Conservation (phyloP, 2,797 vertebrate genomes). For the Sebastes flavidus region DNA sequence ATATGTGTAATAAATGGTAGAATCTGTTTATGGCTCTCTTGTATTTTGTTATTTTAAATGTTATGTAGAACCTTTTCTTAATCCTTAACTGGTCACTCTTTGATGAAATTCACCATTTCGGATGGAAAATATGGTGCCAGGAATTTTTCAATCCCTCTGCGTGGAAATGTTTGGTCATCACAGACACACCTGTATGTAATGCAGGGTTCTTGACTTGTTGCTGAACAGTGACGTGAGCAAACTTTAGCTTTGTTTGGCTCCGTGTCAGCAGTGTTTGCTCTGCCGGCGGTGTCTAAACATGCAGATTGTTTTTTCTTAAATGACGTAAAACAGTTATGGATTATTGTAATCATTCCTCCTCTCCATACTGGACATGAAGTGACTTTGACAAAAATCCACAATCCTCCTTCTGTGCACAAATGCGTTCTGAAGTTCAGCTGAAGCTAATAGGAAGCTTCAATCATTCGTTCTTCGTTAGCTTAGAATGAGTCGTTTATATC, state of each 20-base stretch:
- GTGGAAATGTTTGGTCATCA: background rate
- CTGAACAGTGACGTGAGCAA: background rate
- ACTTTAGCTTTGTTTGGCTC: background rate
- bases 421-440: too few species aligned
- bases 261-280: background rate
- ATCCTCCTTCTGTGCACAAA: too few species aligned
- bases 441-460: too few species aligned
- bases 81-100: background rate
- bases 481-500: too few species aligned
- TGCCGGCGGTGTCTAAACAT: background rate
- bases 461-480: too few species aligned
- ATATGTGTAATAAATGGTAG: constrained; percentile 99
- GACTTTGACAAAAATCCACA: too few species aligned
- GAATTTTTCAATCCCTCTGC: background rate
- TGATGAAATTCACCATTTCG: background rate
- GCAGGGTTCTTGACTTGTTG: background rate
- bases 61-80: background rate
- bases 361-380: too few species aligned
- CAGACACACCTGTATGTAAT: background rate
- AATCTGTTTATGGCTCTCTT: constrained; percentile 83
- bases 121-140: background rate
- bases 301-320: background rate
- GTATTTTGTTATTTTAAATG: background rate
- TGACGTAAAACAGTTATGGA: too few species aligned
- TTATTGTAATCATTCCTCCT: too few species aligned